Base-by-base conservation (phyloP, 2,797 vertebrate species). In the Crypturellus tataupa region DNA sequence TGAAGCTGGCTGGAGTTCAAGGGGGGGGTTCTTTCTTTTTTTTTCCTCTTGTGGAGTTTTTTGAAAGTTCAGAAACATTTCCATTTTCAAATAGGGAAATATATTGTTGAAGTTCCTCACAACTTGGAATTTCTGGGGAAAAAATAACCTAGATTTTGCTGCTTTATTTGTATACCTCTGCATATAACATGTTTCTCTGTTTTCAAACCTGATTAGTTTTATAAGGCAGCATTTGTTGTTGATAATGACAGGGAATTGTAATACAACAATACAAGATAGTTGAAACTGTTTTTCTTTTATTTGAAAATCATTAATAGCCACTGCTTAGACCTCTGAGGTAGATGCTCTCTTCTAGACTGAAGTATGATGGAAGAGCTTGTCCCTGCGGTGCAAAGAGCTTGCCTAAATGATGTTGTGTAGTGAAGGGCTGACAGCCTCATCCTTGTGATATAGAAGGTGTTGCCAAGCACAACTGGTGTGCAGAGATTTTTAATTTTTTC, bases 1-100 rank as follows among this genome's bases (percentile, higher is more conserved):
- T 83, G 76, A 75, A 72, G 78, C 95, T 95, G 94, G 90, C 80
- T 95, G 72, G 70, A 95, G 94, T 89, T 96, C 95, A 95, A 86
- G 49, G 49, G 19, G 49, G 19, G 9, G 44, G 9, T 19, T 46
- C 20, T 44, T 44, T 44, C 17, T 49, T 11, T 58, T 64, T 63
- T 88, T 67, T 80, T 37, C 81, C 65, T 58, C 10, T 69, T 79
- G 80, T 87, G 69, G n/a, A 29, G 5, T 3, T 85, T 71, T 75
- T 46, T n/a, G 85, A 56, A 63, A 84, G 64, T 90, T 82, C 47
- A 62, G 64, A 87, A 84, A 49, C 33, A 47, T 12, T 88, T 80
- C 47, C 12, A 15, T 70, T 84, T 81, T 58, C 39, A 21, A 76
- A 56, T 10, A 17, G 59, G 33, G 29, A 14, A 42, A 62, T 67